These are phyloP conservation scores for Cephonodes hylas DNA, from an alignment of 2,888 invertebrate species.

Conservation along the genomic window DNA sequence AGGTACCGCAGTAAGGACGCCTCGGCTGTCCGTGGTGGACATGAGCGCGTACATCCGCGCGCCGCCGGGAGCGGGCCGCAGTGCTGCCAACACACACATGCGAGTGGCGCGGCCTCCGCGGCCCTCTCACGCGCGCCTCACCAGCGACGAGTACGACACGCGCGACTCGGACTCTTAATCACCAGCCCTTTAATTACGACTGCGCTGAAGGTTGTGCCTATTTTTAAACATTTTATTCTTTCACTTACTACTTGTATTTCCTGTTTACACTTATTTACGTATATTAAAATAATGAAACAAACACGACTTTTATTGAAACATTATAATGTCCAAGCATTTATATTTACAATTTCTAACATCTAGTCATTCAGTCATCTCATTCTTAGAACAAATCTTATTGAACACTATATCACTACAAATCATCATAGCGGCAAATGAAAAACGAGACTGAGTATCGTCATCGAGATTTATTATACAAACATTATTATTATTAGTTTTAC, in stretches of 20 bases:
- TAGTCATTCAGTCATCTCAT: conserved; percentile 78
- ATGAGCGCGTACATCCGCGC: conserved; percentile 66
- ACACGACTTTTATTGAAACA: conserved; percentile 65
- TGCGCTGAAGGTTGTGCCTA: neutral
- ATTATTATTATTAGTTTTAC: conserved; percentile 51
- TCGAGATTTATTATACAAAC: conserved; percentile 67
- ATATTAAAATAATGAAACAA: conserved; percentile 53
- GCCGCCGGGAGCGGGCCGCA: conserved; percentile 31
- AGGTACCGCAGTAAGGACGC: conserved; percentile 67
- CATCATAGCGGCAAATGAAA: conserved; percentile 76
- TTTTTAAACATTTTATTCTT: neutral
- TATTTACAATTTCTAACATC: conserved; percentile 79
- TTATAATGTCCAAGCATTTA: conserved; percentile 77
- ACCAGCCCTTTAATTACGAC: neutral
- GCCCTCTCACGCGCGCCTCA: conserved; percentile 42
- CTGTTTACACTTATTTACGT: neutral
- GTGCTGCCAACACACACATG: conserved; percentile 22
- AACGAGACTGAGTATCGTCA: conserved; percentile 75
- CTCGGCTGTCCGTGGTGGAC: conserved; percentile 65
- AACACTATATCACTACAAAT: conserved; percentile 79
- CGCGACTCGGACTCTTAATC: conserved; percentile 51
- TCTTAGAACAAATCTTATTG: conserved; percentile 73
- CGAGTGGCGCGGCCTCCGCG: conserved; percentile 45
- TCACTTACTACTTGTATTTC: neutral
- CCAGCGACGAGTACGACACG: conserved; percentile 74